These are phyloP conservation scores for Ceramica pisi DNA, from an alignment of 2,888 invertebrate genomes.

Conservation along the genomic window DNA sequence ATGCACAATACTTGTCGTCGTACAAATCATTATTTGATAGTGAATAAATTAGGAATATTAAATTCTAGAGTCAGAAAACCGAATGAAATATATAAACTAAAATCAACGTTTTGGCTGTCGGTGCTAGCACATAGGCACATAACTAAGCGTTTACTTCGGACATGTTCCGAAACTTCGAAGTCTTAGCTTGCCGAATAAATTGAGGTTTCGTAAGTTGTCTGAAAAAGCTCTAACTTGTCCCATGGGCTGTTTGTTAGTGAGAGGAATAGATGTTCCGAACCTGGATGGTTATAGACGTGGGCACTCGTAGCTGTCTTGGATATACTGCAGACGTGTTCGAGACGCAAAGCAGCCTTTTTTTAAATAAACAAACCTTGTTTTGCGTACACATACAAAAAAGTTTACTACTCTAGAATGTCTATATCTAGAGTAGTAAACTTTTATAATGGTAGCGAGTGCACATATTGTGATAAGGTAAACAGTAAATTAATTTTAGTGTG, in stretches of 20 bases:
- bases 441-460: conserved; percentile 9
- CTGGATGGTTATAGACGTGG: conserved; percentile 63
- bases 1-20: conserved; percentile 7
- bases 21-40: neutral
- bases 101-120: conserved; percentile 25
- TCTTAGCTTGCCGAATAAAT: conserved; percentile 54
- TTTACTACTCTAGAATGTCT: conserved; percentile 11
- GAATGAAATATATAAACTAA: conserved; percentile 22
- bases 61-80: conserved; percentile 4
- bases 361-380: conserved; percentile 62
- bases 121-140: conserved; percentile 6
- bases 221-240: conserved; percentile 67
- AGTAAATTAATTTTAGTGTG: conserved; percentile 1
- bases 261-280: conserved; percentile 66
- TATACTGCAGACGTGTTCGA: conserved; percentile 69
- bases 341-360: conserved; percentile 57
- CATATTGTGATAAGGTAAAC: conserved; percentile 18
- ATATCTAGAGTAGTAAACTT: too few species aligned
- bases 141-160: conserved; percentile 24
- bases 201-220: conserved; percentile 61
- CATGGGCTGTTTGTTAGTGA: conserved; percentile 67
- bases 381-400: conserved; percentile 9
- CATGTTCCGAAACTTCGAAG: conserved; percentile 45
- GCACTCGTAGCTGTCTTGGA: conserved; percentile 61
- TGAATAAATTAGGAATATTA: neutral